These are phyloP conservation scores for Harpalus rufipes DNA, from an alignment of 2,888 invertebrate genomes.

Conservation along the genomic window DNA sequence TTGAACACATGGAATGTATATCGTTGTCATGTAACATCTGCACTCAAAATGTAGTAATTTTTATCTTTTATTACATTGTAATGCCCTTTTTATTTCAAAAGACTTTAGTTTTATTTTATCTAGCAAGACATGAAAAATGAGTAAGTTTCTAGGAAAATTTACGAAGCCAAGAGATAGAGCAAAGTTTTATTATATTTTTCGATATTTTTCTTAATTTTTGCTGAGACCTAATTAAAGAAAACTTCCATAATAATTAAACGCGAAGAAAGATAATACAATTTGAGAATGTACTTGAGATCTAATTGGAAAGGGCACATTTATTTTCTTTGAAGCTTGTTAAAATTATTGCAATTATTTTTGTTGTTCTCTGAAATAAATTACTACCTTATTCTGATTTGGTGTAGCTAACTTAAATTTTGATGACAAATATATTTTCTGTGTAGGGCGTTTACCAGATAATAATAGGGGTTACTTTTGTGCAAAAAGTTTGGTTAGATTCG, in stretches of 20 bases:
- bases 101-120: background rate
- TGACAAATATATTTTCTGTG: too few relatives aligned
- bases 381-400: background rate
- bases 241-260: slow-evolving; percentile 1
- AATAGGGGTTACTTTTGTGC: too few relatives aligned
- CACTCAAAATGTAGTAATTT: slow-evolving; percentile 18
- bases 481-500: too few relatives aligned
- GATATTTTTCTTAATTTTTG: background rate
- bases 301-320: background rate
- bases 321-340: background rate
- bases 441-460: too few relatives aligned
- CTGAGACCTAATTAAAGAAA: background rate
- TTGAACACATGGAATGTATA: slow-evolving; percentile 23
- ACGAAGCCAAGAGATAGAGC: background rate
- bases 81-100: background rate
- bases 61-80: background rate
- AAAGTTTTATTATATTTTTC: background rate
- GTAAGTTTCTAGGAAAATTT: background rate
- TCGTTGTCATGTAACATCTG: slow-evolving; percentile 33
- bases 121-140: background rate
- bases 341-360: background rate
- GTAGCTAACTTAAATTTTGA: too few relatives aligned
- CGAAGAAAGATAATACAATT: background rate
- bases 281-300: background rate
- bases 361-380: background rate